phyloP scores from a whole-genome alignment of 2,888 invertebrate genomes.

The Petrophora chlorosata region DNA sequence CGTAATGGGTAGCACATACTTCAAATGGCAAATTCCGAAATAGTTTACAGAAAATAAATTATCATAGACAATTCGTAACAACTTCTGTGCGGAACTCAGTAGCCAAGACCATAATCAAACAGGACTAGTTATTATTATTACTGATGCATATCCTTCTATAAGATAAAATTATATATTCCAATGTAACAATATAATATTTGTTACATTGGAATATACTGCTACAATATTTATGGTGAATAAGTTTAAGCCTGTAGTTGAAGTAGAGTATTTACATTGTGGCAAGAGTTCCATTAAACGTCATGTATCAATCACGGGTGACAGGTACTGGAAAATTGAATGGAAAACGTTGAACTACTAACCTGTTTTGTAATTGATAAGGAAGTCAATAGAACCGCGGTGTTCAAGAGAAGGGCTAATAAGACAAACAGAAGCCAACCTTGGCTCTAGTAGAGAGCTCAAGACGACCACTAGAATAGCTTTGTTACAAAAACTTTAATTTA shows the following conservation, averaged over 20 bases:
- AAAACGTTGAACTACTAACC: conserved; percentile 22
- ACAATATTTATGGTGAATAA: conserved; percentile 8
- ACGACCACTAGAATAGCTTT: too few relatives aligned
- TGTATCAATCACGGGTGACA: conserved; percentile 34
- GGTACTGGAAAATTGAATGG: conserved; percentile 29
- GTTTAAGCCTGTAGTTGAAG: conserved; percentile 10
- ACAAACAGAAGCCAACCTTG: not conserved
- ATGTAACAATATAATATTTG: not conserved
- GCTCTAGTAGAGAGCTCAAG: too few relatives aligned
- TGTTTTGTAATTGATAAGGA: conserved; percentile 23
- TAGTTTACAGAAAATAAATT: conserved; percentile 10
- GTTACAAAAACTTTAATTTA: too few relatives aligned
- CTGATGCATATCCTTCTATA: too few relatives aligned
- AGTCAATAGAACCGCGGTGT: conserved; percentile 11
- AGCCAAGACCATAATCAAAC: conserved; percentile 19
- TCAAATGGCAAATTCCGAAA: not conserved
- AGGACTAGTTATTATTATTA: conserved; percentile 14
- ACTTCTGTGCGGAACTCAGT: conserved; percentile 19
- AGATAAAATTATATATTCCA: not conserved
- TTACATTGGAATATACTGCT: not conserved
- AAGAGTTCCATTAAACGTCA: conserved; percentile 26
- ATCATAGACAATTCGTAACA: conserved; percentile 4
- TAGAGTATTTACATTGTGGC: conserved; percentile 21
- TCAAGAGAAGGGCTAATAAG: conserved; percentile 8
- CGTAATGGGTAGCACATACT: not conserved